Evolutionary conservation across 2,113 vertebrate genomes (phyloP), one percentile per base, ranked within the genome.

Genomic region (Pipra filicauda): DNA sequence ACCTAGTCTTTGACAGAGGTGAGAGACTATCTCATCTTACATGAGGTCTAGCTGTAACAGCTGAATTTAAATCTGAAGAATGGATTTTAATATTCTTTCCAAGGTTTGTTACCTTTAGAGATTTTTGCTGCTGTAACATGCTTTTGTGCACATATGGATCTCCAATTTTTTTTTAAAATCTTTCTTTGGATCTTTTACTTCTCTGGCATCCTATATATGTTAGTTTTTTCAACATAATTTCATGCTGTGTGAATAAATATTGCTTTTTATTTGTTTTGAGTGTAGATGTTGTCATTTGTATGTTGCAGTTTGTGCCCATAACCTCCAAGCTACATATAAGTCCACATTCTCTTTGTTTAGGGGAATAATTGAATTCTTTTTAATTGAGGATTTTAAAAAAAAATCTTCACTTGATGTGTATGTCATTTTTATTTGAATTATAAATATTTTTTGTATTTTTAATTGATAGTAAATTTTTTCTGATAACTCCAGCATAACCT

Each of bases 241-340:
- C 78, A 82, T 89, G 7, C 67, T 73, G 13, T 85, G 77, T 95
- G 62, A 85, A 88, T 89, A 89, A 91, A 72, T 85, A 79, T 21
- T 91, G 51, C 49, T 21, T 94, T 87, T 91, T 89, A 12, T 93
- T 95, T 93, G 51, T 72, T 96, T 91, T 86, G 31, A 96, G 61
- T 96, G 88, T 75, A 93, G 80, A 84, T 91, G 90, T 91, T 90
- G 79, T 95, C 82, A 84, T 81, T 84, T 96, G 61, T 93, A n/a
- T 67, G 61, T 96, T 91, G 91, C 90, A 91, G 71, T 94, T 94
- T 76, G n/a, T 92, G 66, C 66, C 37, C 23, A 28, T 48, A 85
- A 41, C 33, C 33, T 82, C 49, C 18, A 75, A 72, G 17, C 10
- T 72, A 72, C 85, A 64, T 49, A 65, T 33, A 88, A 65, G 17